Base-by-base conservation (phyloP, 2,888 invertebrate species). In the Lamellibrachia columna region DNA sequence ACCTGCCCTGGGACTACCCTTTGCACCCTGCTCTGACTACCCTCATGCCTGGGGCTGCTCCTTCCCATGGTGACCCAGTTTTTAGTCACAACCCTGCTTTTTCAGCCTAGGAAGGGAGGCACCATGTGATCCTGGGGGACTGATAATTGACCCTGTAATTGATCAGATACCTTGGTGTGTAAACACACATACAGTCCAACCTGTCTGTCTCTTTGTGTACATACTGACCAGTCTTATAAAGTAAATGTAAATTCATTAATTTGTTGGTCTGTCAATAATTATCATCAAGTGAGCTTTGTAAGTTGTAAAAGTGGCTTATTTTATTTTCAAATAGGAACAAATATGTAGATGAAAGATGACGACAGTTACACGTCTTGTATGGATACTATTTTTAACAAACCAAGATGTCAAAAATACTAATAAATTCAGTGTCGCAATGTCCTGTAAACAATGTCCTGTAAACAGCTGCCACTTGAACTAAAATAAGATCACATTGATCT, bases 31-130 rank as follows among this genome's bases (percentile, higher is more conserved):
- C n/a, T 75, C 15, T 75, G 75, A n/a, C n/a, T 75, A 22, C 60
- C 75, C 75, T 40, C 75, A 22, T 22, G 22, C 75, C 22, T 75
- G 75, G 75, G 75, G 75, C 75, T 3, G 40, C 15, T 22, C 75
- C 75, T 75, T 75, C 75, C 22, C 75, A 75, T 75, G n/a, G 75
- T 75, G 75, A 75, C 75, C 75, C 75, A 75, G 22, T 75, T 75
- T 75, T 7, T 75, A 75, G n/a, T 75, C 75, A 6, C 75, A 75
- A n/a, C 75, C 75, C 75, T 75, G 75, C 11, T 75, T 75, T 75
- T 1, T n/a, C 22, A 22, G 2, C 60, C 22, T 60, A n/a, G 75
- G 22, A 75, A 6, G 75, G 75, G 15, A 22, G 22, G 75, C 75
- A 75, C 22, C 15, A 4, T n/a, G 75, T 22, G 75, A 75, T 22